Evolutionary conservation across 2,888 invertebrate genomes (phyloP).

Genomic region (Aspidapion aeneum): DNA sequence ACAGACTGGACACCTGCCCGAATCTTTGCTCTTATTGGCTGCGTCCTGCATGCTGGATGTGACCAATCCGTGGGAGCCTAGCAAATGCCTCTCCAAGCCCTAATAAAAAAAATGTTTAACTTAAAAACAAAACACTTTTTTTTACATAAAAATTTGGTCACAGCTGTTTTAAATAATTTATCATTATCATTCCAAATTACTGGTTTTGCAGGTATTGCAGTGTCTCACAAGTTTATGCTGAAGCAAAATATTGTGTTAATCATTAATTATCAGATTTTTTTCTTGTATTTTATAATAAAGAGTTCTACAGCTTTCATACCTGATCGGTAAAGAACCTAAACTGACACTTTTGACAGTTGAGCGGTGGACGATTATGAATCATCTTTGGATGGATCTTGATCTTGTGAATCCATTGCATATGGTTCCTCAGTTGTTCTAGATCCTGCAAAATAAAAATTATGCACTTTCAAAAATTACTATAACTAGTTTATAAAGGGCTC

Average conservation of each 20-base stretch:
- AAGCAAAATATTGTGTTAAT: too few relatives aligned
- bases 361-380: conserved; percentile 91
- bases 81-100: conserved; percentile 90
- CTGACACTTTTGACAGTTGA: conserved; percentile 95
- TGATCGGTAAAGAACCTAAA: conserved; percentile 96
- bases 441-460: conserved; percentile 42
- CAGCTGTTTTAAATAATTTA: too few relatives aligned
- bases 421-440: conserved; percentile 87
- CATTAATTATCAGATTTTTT: too few relatives aligned
- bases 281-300: too few relatives aligned
- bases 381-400: conserved; percentile 95
- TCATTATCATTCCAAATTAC: too few relatives aligned
- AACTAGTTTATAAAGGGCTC: too few relatives aligned
- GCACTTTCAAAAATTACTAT: too few relatives aligned
- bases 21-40: conserved; percentile 91
- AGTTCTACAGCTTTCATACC: conserved; percentile 22
- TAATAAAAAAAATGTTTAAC: background rate
- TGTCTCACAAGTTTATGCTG: too few relatives aligned
- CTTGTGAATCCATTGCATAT: conserved; percentile 98
- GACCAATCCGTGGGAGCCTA: conserved; percentile 91
- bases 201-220: too few relatives aligned
- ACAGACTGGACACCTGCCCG: conserved; percentile 92
- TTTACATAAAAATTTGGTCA: too few relatives aligned
- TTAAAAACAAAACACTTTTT: background rate
- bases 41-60: conserved; percentile 96